These are phyloP conservation scores for Thymelicus acteon DNA, from an alignment of 2,888 invertebrate species.

Conservation along the genomic window DNA sequence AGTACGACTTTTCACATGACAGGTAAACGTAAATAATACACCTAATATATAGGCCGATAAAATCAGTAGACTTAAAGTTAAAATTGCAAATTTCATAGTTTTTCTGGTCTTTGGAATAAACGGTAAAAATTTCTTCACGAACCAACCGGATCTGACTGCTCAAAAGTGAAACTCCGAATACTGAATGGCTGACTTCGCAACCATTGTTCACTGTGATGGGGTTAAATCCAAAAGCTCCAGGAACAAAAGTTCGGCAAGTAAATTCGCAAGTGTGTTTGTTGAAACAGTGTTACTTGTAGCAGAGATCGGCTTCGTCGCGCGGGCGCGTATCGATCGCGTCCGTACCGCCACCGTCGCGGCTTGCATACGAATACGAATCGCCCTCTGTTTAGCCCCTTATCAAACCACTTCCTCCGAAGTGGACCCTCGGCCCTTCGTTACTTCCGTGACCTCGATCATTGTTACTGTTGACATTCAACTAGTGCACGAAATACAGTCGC, in stretches of 20 bases:
- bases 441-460: constrained; percentile 67
- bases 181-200: constrained; percentile 23
- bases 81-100: too few species aligned
- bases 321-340: constrained; percentile 82
- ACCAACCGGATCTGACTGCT: neutral
- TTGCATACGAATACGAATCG: constrained; percentile 82
- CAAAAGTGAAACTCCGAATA: constrained; percentile 8
- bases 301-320: constrained; percentile 73
- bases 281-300: constrained; percentile 61
- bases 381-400: constrained; percentile 75
- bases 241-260: constrained; percentile 44
- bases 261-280: constrained; percentile 65
- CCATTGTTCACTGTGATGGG: constrained; percentile 15
- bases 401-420: constrained; percentile 69
- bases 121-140: too few species aligned
- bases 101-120: neutral
- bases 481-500: constrained; percentile 7
- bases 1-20: too few species aligned
- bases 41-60: too few species aligned
- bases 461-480: constrained; percentile 54
- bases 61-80: too few species aligned
- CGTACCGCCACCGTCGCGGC: constrained; percentile 65
- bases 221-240: constrained; percentile 18
- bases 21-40: too few species aligned
- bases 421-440: constrained; percentile 69